Evolutionary conservation across 37 sponge, comb jelly and placozoan species (phyloP).

Genomic region (Diacarnus erythraeanus): DNA sequence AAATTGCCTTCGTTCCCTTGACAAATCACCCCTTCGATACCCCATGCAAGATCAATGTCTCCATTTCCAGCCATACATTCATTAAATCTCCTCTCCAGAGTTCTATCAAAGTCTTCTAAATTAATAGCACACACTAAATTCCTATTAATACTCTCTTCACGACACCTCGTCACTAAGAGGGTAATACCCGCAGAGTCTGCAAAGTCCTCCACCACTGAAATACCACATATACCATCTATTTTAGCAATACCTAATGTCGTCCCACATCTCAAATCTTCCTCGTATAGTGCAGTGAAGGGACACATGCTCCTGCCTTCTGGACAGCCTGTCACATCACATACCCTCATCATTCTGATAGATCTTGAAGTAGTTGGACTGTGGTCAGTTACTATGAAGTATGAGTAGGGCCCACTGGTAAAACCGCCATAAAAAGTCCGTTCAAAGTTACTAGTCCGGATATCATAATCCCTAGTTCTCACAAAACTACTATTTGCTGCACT

Average conservation of each 20-base stretch:
- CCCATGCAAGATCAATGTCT: not conserved
- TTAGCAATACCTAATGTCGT: not conserved
- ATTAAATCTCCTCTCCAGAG: constrained; percentile 8
- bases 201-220: constrained; percentile 27
- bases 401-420: constrained; percentile 7
- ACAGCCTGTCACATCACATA: constrained; percentile 15
- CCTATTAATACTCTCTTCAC: not conserved
- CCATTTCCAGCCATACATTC: not conserved
- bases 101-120: not conserved
- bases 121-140: constrained; percentile 11
- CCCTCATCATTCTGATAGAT: constrained; percentile 19
- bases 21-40: not conserved
- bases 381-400: constrained; percentile 18
- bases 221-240: constrained; percentile 15
- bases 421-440: constrained; percentile 8
- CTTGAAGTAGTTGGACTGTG: not conserved
- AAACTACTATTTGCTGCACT: not conserved
- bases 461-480: not conserved
- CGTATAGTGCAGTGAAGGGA: constrained; percentile 24
- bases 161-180: constrained; percentile 11
- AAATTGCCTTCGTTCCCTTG: not conserved
- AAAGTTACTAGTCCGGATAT: not conserved
- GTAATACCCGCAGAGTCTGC: not conserved
- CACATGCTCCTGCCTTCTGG: not conserved
- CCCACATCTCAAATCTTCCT: not conserved